Base-by-base conservation (phyloP, 2,113 vertebrate species). In the Mola mola region DNA sequence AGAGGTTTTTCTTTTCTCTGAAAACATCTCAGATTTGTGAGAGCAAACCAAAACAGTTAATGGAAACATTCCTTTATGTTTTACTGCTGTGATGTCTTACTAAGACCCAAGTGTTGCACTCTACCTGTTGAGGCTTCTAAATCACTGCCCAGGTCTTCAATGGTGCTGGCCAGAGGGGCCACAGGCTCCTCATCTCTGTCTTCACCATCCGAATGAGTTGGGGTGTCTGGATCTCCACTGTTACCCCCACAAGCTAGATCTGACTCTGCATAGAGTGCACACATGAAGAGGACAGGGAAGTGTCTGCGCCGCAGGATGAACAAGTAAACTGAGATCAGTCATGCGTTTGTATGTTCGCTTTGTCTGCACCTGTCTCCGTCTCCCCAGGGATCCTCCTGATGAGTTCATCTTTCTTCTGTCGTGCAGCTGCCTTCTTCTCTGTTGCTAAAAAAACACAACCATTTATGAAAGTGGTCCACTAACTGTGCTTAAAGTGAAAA, bases 341-440 rank as follows among this genome's bases (percentile, higher is more conserved):
- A 15, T 22, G 17, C 24, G 46, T 47, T n/a, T 44, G 22, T 63
- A 40, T 17, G 22, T 31, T 46, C 19, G 51, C 59, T 41, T 19
- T 61, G 26, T 41, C 4, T 76, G 55, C 81, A 93, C 96, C 96
- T 90, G 93, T 91, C 69, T 95, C 92, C 28, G 90, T 89, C 78
- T 97, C 95, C 65, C 91, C 85, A 12, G 94, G 88, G 10, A 88
- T 94, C 84, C 93, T 94, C 84, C 90, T 94, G 78, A 93, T 92
- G 53, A 93, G 91, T 47, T 96, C 94, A 50, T 96, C 95, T 20
- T 90, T 93, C 47, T 91, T 93, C 77, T 94, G 94, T 50, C 92
- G 87, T 38, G 85, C 66, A 1, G 93, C 85, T 67, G 92, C 92
- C 89, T 95, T 98, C 90, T 95, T 96, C 90, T 97, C 96, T 83